phyloP scores from a whole-genome alignment of 2,888 invertebrate species.

The Hirtodrosophila duncani region DNA sequence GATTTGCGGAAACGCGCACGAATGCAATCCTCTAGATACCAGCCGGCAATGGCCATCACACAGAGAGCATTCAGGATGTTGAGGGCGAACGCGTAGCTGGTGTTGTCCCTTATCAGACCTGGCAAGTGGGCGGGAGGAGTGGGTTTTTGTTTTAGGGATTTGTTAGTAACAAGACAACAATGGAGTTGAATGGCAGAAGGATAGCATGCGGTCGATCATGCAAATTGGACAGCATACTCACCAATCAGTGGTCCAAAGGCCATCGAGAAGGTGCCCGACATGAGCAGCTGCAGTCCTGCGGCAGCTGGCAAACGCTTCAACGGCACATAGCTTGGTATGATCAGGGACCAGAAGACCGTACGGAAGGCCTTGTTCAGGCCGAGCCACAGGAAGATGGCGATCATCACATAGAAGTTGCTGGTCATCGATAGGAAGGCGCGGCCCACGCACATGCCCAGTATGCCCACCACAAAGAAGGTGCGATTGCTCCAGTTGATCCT shows the following conservation, averaged over 20 bases:
- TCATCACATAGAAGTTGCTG: constrained; percentile 80
- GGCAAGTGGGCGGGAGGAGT: constrained; percentile 36
- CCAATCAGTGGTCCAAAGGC: constrained; percentile 83
- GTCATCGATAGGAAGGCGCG: constrained; percentile 80
- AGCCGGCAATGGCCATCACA: constrained; percentile 81
- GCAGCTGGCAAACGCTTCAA: constrained; percentile 85
- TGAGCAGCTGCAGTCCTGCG: constrained; percentile 83
- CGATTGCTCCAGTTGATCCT: constrained; percentile 84
- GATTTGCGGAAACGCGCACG: constrained; percentile 37
- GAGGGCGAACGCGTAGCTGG: constrained; percentile 82
- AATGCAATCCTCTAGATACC: constrained; percentile 80
- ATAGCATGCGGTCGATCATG: too few species aligned
- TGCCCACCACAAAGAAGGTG: constrained; percentile 84
- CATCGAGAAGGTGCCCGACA: constrained; percentile 83
- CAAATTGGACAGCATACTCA: too few species aligned
- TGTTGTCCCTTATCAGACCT: constrained; percentile 83
- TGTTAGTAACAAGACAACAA: constrained; percentile 9
- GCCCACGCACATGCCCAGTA: constrained; percentile 83
- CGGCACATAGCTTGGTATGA: constrained; percentile 85
- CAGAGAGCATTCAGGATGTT: constrained; percentile 84
- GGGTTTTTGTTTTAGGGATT: neutral
- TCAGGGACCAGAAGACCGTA: constrained; percentile 86
- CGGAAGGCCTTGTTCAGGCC: constrained; percentile 86
- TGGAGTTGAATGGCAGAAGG: too few species aligned
- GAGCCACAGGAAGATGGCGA: constrained; percentile 82